Conservation (phyloP, 2,797 vertebrate genomes). For the Anas flavirostris region DNA sequence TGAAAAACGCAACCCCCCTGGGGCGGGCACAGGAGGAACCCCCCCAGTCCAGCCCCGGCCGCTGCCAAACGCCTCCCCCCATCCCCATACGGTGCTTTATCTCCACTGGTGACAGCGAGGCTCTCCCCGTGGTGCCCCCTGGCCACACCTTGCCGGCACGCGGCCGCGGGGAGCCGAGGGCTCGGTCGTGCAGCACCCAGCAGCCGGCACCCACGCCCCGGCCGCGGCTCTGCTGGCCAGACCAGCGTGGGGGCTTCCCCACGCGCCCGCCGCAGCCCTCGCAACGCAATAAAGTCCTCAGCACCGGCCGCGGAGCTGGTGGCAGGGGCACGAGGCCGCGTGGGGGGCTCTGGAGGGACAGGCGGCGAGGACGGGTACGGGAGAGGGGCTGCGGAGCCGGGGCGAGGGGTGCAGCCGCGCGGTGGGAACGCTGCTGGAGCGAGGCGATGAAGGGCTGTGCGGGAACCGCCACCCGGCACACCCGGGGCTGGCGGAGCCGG, state of each 20-base stretch:
- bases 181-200: neutral
- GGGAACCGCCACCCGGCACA: neutral
- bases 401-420: neutral
- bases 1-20: neutral
- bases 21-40: neutral
- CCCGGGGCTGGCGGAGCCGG: neutral
- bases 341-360: neutral
- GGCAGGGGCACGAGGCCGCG: neutral
- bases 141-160: neutral
- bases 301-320: neutral
- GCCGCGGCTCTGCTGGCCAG: neutral
- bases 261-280: neutral
- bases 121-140: neutral
- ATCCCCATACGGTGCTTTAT: slow-evolving; percentile 73
- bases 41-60: neutral
- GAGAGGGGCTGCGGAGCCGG: neutral
- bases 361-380: neutral
- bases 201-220: neutral
- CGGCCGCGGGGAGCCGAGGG: neutral
- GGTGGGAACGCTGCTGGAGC: neutral
- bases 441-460: neutral
- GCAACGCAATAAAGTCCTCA: slow-evolving; percentile 63
- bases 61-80: slow-evolving; percentile 58
- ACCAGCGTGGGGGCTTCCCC: neutral
- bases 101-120: slow-evolving; percentile 54